Evolutionary conservation across 2,113 vertebrate genomes (phyloP).

Genomic region (Haemorhous mexicanus): DNA sequence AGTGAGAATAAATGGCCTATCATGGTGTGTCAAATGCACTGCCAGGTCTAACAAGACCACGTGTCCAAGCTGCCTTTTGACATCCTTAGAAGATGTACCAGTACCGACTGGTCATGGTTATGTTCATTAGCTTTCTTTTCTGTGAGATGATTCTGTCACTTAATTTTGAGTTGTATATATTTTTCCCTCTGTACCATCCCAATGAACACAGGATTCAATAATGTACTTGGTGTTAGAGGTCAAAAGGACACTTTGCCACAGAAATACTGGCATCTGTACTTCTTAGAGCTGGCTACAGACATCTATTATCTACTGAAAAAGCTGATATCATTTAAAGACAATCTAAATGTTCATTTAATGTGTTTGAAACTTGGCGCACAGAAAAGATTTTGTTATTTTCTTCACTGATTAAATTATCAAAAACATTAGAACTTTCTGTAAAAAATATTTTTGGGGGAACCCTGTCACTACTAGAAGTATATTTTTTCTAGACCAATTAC

Average conservation of each 20-base stretch:
- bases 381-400: background rate
- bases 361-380: background rate
- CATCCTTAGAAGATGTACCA: background rate
- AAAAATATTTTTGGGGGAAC: background rate
- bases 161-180: background rate
- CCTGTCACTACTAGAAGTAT: background rate
- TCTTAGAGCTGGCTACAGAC: background rate
- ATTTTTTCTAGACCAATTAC: background rate
- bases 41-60: background rate
- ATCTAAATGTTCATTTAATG: background rate
- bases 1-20: background rate
- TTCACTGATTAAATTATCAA: background rate
- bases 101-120: accelerated
- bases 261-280: background rate
- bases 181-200: background rate
- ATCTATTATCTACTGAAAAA: background rate
- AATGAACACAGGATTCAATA: background rate
- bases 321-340: background rate
- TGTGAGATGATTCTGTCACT: background rate
- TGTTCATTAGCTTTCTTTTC: background rate
- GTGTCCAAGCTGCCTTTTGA: background rate
- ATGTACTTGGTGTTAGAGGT: background rate
- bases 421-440: background rate
- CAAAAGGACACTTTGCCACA: background rate
- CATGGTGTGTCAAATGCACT: background rate